A percentile compares a stretch with the other conserved stretches of the same genome.
phyloP scores from a whole-genome alignment of 2,888 invertebrate species.

The Epistrophe grossulariae region DNA sequence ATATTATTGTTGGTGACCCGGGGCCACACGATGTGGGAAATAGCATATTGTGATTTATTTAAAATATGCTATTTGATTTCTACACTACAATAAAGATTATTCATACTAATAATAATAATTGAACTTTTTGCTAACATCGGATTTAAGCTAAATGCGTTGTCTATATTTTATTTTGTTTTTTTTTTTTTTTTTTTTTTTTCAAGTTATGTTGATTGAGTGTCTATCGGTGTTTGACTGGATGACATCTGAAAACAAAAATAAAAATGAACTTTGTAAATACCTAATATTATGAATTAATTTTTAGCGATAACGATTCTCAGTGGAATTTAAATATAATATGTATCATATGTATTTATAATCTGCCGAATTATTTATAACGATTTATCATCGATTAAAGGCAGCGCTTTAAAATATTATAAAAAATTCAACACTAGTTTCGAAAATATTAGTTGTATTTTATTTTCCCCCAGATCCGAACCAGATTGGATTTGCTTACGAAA shows the following conservation, averaged over 20 bases:
- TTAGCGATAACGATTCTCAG: neutral
- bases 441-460: too few species aligned
- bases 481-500: too few species aligned
- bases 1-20: slow-evolving; percentile 79
- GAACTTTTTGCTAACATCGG: slow-evolving; percentile 58
- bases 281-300: slow-evolving; percentile 17
- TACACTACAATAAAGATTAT: slow-evolving; percentile 48
- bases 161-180: slow-evolving; percentile 8
- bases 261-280: neutral
- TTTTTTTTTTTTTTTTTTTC: neutral
- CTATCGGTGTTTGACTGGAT: slow-evolving; percentile 26
- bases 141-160: slow-evolving; percentile 54
- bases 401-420: neutral
- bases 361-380: slow-evolving; percentile 7
- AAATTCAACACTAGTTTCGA: neutral
- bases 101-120: slow-evolving; percentile 72
- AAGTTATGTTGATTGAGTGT: slow-evolving; percentile 53
- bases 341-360: neutral
- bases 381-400: neutral
- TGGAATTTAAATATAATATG: neutral
- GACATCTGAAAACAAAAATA: slow-evolving; percentile 45
- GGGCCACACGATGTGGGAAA: slow-evolving; percentile 84
- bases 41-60: slow-evolving; percentile 79
- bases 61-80: slow-evolving; percentile 65
- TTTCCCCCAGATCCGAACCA: too few species aligned